Conservation (phyloP, 2,888 invertebrate species). For the Idaea straminata region DNA sequence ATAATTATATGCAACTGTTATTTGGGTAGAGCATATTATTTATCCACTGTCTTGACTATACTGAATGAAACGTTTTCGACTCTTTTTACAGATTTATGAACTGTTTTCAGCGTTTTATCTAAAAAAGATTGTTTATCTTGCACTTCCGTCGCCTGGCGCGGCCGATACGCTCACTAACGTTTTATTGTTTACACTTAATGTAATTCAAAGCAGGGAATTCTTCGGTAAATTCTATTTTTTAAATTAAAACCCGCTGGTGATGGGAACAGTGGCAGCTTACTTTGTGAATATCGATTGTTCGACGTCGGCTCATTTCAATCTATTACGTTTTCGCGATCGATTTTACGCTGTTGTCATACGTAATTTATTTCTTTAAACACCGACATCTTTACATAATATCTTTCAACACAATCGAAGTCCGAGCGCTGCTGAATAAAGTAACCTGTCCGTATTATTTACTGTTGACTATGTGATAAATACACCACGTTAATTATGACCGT, state of each 20-base stretch:
- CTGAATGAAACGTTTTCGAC: conserved; percentile 61
- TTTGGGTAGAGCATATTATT: conserved; percentile 35
- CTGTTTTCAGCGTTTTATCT: conserved; percentile 75
- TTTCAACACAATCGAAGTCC: conserved; percentile 20
- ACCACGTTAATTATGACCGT: conserved; percentile 13
- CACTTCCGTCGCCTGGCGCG: conserved; percentile 75
- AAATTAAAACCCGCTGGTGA: conserved; percentile 55
- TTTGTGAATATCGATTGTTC: conserved; percentile 63
- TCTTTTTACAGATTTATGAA: conserved; percentile 69
- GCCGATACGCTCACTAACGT: conserved; percentile 74
- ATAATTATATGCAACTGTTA: conserved; percentile 44
- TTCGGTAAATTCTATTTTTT: conserved; percentile 76
- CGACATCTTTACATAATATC: conserved; percentile 33
- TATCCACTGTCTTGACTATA: conserved; percentile 53
- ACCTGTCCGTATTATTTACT: background rate
- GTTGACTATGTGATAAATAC: conserved; percentile 1
- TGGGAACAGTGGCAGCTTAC: conserved; percentile 51
- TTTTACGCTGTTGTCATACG: conserved; percentile 64
- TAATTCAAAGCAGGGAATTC: conserved; percentile 79
- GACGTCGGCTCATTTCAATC: conserved; percentile 58
- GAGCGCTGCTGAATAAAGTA: background rate
- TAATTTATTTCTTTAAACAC: conserved; percentile 52
- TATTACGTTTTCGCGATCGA: conserved; percentile 65
- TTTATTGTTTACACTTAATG: conserved; percentile 80
- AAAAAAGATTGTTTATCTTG: conserved; percentile 79